Evolutionary conservation across 2,113 vertebrate genomes (phyloP), one percentile per base, ranked within the genome.

Genomic region (Ictalurus furcatus): DNA sequence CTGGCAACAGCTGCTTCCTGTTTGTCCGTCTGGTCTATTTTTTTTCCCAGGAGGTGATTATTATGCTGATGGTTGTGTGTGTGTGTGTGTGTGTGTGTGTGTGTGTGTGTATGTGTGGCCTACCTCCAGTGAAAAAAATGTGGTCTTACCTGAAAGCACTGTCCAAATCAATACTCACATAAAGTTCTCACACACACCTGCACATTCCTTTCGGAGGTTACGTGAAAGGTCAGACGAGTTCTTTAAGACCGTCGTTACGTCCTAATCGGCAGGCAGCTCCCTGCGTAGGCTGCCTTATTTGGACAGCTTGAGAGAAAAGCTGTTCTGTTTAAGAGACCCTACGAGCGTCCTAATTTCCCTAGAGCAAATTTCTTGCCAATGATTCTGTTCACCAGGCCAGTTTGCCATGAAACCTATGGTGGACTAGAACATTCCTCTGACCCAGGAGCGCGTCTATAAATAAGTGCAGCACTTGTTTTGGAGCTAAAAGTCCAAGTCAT

Each of bases 1-100:
- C 90, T 96, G 93, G 95, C 92, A 95, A 96, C 95, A 94, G 94
- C 95, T 94, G 95, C 93, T 95, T 96, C 95, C 95, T 95, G 95
- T 95, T 95, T 95, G 94, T 94, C 94, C 93, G 91, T 91, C 92
- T 90, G 89, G 79, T 89, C 90, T 65, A 25, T 48, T 86, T 85
- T 59, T 82, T 94, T 95, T 92, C 93, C 89, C 44, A 93, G 85
- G 88, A 87, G 90, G 91, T 88, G 91, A 89, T 80, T 63, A 80
- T 81, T 73, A 73, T 78, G 28, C 40, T 85, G 92, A 90, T 61
- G n/a, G 44, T 61, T 85, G 73, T 58, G 8, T 40, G 25, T 85
- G 74, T 52, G 40, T 63, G 81, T n/a, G 30, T 65, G 17, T 84
- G 83, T 92, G 63, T 85, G 63, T 34, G 40, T 54, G 40, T 65